Conservation (phyloP, 2,888 invertebrate species). For the Agrochola lota region DNA sequence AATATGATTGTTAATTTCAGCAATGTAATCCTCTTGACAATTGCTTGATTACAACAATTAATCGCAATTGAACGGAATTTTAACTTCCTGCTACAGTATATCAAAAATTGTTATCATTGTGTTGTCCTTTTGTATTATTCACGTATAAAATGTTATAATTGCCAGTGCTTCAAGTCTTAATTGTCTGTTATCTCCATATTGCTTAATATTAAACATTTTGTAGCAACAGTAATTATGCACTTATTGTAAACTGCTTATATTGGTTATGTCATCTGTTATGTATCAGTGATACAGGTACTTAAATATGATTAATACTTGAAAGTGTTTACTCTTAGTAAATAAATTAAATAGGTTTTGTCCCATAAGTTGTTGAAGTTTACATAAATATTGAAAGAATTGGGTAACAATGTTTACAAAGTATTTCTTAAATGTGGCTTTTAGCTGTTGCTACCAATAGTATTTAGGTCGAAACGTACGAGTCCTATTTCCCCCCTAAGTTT, state of each 20-base stretch:
- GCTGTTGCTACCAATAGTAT: slow-evolving; percentile 32
- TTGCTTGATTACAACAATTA: slow-evolving; percentile 90
- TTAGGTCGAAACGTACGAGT: slow-evolving; percentile 26
- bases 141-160: slow-evolving; percentile 7
- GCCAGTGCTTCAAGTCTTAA: neutral
- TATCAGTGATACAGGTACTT: slow-evolving; percentile 1
- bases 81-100: slow-evolving; percentile 80
- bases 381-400: slow-evolving; percentile 8
- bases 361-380: neutral
- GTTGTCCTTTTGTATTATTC: slow-evolving; percentile 23
- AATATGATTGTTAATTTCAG: slow-evolving; percentile 85
- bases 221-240: neutral
- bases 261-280: neutral
- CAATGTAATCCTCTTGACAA: slow-evolving; percentile 85
- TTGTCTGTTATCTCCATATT: neutral
- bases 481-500: slow-evolving; percentile 49
- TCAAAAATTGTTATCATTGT: slow-evolving; percentile 42
- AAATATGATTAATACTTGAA: neutral
- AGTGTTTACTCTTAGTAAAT: neutral
- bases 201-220: neutral
- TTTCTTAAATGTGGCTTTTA: slow-evolving; percentile 19
- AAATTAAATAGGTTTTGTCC: neutral
- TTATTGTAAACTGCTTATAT: neutral
- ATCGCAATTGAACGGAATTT: slow-evolving; percentile 88
- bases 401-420: slow-evolving; percentile 9